These are phyloP conservation scores for Syrmaticus mikado DNA, from an alignment of 2,113 vertebrate genomes.

Conservation along the genomic window DNA sequence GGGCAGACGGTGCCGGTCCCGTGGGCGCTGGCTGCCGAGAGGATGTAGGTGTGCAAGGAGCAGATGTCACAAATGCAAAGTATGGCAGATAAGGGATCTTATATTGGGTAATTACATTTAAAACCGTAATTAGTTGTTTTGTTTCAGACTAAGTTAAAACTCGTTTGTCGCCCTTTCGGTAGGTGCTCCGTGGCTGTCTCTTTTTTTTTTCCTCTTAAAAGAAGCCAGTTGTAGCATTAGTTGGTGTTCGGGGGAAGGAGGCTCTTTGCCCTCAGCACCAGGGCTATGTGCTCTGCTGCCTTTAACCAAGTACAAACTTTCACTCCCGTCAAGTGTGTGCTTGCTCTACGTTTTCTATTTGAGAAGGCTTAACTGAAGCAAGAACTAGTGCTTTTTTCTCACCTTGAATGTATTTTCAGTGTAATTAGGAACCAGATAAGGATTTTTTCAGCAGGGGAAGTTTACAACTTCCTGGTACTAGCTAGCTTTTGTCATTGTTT, in stretches of 20 bases:
- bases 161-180: neutral
- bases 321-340: neutral
- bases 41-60: neutral
- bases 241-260: neutral
- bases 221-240: neutral
- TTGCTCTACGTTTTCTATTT: neutral
- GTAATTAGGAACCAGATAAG: constrained; percentile 52
- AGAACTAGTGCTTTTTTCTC: neutral
- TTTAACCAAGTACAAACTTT: neutral
- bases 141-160: neutral
- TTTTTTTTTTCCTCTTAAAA: too few relatives aligned
- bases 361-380: neutral
- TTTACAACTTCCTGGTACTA: constrained; percentile 72
- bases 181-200: neutral
- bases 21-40: neutral
- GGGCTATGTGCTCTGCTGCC: neutral
- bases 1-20: neutral
- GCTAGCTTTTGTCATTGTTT: neutral
- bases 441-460: constrained; percentile 58
- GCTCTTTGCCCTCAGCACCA: neutral
- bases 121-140: neutral
- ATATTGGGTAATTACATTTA: neutral
- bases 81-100: neutral
- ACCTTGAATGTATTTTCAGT: neutral
- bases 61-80: neutral